Base-by-base conservation (phyloP, 2,797 vertebrate species). In the Carapus acus region DNA sequence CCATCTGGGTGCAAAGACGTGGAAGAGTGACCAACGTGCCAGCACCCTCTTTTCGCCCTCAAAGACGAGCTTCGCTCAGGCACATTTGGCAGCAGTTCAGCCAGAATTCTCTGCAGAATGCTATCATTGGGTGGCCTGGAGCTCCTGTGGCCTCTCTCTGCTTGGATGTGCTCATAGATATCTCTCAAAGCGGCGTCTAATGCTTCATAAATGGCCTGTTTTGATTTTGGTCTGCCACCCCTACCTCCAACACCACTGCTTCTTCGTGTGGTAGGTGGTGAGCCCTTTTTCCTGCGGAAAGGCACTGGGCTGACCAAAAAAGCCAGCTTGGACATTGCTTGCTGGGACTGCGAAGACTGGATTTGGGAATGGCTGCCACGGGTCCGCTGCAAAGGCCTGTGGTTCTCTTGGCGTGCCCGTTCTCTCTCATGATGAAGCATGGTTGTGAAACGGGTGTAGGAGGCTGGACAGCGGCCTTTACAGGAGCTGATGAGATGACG, bases 301-400 rank as follows among this genome's bases (percentile, higher is more conserved):
- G 96, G 96, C 93, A 98, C 94, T 58, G 96, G 96, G 48, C 96
- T 98, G 84, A 98, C 94, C 31, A 98, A 86, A 76, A 94, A 98
- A 65, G 96, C 96, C 76, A 98, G 87, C 79, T 98, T 98, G 61
- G 96, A 94, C 75, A 96, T 91, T 58, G 91, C 88, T 43, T 92
- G 86, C 69, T 95, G 93, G 33, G 83, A 77, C 58, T 78, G 79
- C 8, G 84, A 76, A 61, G 62, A 77, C 41, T 79, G 85, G 54
- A 77, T 71, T 51, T 54, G 69, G 27, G 72, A 81, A 74, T 82
- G 85, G 58, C 89, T 87, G 0, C 64, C 24, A 13, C 56, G 74
- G 51, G 17, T 75, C 54, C 77, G 67, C 23, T 60, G 76, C n/a
- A 68, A 67, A 70, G 84, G 83, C 49, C 90, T 89, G 1, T 73